Evolutionary conservation across 2,113 vertebrate genomes (phyloP).

Genomic region (Centrocercus urophasianus): DNA sequence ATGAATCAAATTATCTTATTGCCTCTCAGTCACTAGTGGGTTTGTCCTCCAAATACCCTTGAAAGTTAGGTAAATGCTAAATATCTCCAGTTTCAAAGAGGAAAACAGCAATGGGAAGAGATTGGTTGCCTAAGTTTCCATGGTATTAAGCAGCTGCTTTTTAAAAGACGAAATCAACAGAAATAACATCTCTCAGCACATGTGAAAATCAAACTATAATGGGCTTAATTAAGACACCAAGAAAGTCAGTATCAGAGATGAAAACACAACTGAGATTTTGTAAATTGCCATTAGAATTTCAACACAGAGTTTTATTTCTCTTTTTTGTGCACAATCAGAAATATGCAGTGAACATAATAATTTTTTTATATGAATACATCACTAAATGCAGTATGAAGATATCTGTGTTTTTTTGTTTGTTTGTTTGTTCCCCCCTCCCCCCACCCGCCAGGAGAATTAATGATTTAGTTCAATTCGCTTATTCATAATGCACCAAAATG

Average conservation of each 20-base stretch:
- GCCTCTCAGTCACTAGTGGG: neutral
- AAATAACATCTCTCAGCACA: neutral
- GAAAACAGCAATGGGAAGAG: neutral
- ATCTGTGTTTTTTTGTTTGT: neutral
- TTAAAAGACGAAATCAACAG: neutral
- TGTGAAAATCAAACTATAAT: neutral
- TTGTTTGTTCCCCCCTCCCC: neutral
- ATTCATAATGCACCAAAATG: neutral
- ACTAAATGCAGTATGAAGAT: neutral
- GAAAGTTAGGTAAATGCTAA: constrained; percentile 10
- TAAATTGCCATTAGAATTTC: neutral
- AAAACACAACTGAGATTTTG: neutral
- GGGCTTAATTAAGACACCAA: neutral
- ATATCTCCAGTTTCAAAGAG: neutral
- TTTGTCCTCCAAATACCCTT: neutral
- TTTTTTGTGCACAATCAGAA: neutral
- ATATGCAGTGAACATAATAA: neutral
- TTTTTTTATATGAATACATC: neutral
- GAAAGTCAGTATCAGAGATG: neutral
- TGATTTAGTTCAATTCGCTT: neutral
- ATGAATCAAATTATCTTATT: neutral
- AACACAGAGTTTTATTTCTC: neutral
- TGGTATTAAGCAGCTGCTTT: neutral
- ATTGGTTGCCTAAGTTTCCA: neutral
- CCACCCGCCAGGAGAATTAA: neutral